Conservation (phyloP, 2,113 vertebrate genomes). For the Hassar affinis region DNA sequence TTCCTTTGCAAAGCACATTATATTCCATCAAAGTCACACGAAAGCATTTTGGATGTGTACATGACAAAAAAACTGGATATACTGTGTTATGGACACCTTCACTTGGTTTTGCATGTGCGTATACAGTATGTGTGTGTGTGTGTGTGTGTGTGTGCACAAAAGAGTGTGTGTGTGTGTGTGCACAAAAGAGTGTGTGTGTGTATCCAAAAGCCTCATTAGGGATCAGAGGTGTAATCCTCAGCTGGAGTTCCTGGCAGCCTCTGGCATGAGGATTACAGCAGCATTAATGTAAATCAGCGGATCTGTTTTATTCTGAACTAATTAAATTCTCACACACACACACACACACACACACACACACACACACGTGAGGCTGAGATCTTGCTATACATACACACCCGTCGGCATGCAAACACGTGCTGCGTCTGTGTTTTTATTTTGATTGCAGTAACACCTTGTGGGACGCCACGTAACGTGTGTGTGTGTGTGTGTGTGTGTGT, state of each 20-base stretch:
- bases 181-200: neutral
- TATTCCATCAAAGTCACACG: no score
- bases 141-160: conserved; percentile 15
- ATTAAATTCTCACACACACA: neutral
- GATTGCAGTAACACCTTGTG: neutral
- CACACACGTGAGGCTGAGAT: neutral
- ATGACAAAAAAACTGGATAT: no score
- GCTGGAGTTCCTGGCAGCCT: conserved; percentile 51
- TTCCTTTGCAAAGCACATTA: no score
- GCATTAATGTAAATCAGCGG: conserved; percentile 45
- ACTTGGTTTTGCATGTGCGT: neutral
- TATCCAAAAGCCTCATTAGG: conserved; percentile 18
- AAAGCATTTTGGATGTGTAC: no score
- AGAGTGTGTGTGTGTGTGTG: conserved; percentile 25
- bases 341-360: conserved; percentile 10
- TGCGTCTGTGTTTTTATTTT: conserved; percentile 15
- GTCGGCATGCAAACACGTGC: neutral
- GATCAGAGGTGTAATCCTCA: conserved; percentile 52
- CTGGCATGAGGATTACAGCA: conserved; percentile 56
- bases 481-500: neutral
- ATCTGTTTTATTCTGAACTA: neutral
- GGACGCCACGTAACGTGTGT: neutral
- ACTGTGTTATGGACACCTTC: no score
- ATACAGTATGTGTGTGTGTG: neutral
- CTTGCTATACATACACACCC: neutral